phyloP scores from a whole-genome alignment of 2,888 invertebrate species.

The Athalia circularis region DNA sequence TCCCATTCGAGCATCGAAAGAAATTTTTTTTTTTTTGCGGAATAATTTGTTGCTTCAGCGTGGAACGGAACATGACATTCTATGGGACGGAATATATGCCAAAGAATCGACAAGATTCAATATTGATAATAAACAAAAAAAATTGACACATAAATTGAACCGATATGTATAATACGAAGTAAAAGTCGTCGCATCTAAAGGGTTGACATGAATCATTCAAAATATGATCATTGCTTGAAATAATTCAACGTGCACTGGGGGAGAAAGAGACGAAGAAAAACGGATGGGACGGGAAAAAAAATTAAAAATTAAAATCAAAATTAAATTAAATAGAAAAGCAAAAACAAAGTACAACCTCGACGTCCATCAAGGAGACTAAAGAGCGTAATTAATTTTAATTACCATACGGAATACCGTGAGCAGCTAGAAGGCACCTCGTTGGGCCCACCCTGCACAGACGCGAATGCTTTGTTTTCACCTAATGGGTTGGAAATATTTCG shows the following conservation, averaged over 20 bases:
- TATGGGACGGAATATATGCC: too few relatives aligned
- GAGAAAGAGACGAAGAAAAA: neutral
- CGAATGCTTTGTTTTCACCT: constrained; percentile 42
- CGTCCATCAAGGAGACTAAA: constrained; percentile 41
- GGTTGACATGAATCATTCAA: constrained; percentile 18
- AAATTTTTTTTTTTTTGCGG: neutral
- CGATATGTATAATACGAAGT: constrained; percentile 13
- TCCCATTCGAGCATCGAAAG: neutral
- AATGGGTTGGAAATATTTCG: constrained; percentile 44
- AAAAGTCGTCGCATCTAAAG: constrained; percentile 8
- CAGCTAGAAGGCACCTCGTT: constrained; percentile 14
- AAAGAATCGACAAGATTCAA: too few relatives aligned
- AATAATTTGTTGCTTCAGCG: too few relatives aligned
- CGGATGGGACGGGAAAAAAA: neutral
- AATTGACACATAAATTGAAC: neutral
- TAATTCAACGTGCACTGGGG: neutral
- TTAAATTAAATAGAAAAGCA: neutral
- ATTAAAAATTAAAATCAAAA: neutral
- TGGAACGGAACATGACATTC: too few relatives aligned
- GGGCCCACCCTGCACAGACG: neutral
- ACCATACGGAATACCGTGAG: constrained; percentile 33
- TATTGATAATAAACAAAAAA: too few relatives aligned
- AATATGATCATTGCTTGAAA: constrained; percentile 16
- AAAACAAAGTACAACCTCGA: neutral
- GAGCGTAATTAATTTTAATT: constrained; percentile 46